Percentiles rank a stretch among this genome's conserved stretches.
phyloP scores from a whole-genome alignment of 2,797 vertebrate species.

The Lagothrix lagotricha region DNA sequence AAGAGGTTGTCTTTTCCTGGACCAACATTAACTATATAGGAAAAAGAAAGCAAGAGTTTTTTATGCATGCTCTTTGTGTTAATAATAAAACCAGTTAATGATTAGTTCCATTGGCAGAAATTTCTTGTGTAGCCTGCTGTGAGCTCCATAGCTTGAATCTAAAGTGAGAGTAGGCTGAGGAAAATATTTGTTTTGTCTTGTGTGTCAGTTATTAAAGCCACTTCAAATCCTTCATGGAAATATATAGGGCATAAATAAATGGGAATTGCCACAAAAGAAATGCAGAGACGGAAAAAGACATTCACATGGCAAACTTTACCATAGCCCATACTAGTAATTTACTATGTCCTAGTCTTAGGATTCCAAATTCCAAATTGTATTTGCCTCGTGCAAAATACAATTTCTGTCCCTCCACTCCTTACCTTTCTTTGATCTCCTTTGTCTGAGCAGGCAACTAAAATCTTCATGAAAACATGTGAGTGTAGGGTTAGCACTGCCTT shows the following conservation, averaged over 20 bases:
- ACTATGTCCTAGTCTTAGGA: conserved; percentile 26
- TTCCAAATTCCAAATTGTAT: not conserved
- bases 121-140: conserved; percentile 40
- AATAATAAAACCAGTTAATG: conserved; percentile 62
- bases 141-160: not conserved
- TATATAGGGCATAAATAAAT: not conserved
- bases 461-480: not conserved
- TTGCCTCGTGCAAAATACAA: not conserved
- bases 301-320: not conserved
- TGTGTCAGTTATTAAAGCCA: conserved; percentile 46
- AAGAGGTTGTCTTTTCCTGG: conserved; percentile 34
- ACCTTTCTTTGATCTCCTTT: not conserved
- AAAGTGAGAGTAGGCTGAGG: not conserved
- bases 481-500: not conserved
- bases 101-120: conserved; percentile 52
- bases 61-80: conserved; percentile 29
- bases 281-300: conserved; percentile 11
- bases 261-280: not conserved
- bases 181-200: conserved; percentile 61
- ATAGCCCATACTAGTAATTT: not conserved
- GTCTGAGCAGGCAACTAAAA: not conserved
- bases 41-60: conserved; percentile 2
- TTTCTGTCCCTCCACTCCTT: not conserved
- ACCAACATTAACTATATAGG: not conserved
- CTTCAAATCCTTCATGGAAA: conserved; percentile 51